Percentiles rank a stretch among this genome's conserved stretches.
Conservation (phyloP, 2,888 invertebrate genomes). For the Drepanosiphum platanoidis region DNA sequence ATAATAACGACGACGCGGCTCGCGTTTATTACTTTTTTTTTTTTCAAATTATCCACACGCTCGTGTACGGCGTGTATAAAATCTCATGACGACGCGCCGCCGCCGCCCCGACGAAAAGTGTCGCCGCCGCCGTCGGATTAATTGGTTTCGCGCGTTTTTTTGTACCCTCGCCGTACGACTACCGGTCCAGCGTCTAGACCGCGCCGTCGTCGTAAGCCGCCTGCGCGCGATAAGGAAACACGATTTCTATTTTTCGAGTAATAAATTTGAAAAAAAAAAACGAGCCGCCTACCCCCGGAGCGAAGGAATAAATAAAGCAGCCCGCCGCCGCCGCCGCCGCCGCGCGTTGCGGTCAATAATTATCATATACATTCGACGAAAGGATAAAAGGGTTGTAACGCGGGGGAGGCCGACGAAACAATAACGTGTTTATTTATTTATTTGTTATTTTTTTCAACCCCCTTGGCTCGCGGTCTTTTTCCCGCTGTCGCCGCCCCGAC, state of each 20-base stretch:
- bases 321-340: no score
- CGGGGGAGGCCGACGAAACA: not conserved
- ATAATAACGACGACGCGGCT: constrained; percentile 5
- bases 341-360: not conserved
- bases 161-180: no score
- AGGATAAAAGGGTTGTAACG: not conserved
- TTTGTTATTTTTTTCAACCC: not conserved
- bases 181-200: no score
- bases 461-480: not conserved
- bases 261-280: no score
- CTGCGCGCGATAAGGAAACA: not conserved
- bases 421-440: not conserved
- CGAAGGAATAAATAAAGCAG: no score
- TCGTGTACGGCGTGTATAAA: not conserved
- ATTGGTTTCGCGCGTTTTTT: no score
- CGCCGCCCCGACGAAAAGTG: not conserved
- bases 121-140: not conserved
- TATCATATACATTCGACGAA: no score
- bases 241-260: no score
- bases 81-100: no score
- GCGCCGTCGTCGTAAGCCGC: not conserved
- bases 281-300: no score
- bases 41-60: not conserved
- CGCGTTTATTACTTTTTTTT: not conserved
- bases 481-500: not conserved